These are phyloP conservation scores for Pantherophis guttatus DNA, from an alignment of 2,113 vertebrate genomes.

Conservation along the genomic window DNA sequence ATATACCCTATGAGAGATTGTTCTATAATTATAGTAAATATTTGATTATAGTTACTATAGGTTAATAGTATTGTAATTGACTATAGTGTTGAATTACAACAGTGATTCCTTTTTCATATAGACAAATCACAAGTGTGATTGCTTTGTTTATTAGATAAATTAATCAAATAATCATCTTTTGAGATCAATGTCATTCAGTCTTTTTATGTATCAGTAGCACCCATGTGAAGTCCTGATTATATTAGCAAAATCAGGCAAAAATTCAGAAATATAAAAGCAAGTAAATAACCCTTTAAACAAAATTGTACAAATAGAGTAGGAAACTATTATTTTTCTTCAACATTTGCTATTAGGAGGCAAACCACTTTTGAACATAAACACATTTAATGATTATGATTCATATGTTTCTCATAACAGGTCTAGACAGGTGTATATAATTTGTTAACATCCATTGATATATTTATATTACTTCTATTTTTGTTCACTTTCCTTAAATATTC, in stretches of 20 bases:
- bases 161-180: not conserved
- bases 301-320: not conserved
- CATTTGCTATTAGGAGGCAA: not conserved
- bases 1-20: not conserved
- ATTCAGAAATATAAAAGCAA: not conserved
- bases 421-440: not conserved
- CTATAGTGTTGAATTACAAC: not conserved
- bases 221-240: not conserved
- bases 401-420: not conserved
- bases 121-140: not conserved
- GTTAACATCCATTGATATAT: not conserved
- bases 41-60: not conserved
- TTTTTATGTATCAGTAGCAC: not conserved
- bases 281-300: not conserved
- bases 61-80: not conserved
- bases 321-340: not conserved
- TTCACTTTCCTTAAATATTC: not conserved
- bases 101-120: not conserved
- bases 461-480: not conserved
- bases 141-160: not conserved
- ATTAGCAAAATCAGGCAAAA: not conserved
- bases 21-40: not conserved
- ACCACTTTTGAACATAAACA: not conserved
- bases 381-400: not conserved
- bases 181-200: not conserved